These are phyloP conservation scores for Tenthredo amoena DNA, from an alignment of 2,888 invertebrate genomes.

Conservation along the genomic window DNA sequence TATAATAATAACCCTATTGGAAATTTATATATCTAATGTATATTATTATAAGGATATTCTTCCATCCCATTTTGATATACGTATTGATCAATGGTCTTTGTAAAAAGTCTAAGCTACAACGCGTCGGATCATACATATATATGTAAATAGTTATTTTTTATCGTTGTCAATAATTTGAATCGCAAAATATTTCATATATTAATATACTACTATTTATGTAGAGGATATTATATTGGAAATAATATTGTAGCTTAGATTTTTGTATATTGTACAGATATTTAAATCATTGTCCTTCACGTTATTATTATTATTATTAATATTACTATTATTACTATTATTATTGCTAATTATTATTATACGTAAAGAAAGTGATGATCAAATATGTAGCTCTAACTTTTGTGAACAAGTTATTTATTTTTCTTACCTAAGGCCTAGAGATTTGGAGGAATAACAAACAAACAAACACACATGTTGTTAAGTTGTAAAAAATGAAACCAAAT, in stretches of 20 bases:
- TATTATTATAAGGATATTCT: slow-evolving; percentile 56
- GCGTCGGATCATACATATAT: slow-evolving; percentile 61
- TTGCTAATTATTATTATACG: slow-evolving; percentile 40
- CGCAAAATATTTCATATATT: slow-evolving; percentile 67
- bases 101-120: slow-evolving; percentile 65
- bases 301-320: slow-evolving; percentile 51
- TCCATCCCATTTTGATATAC: slow-evolving; percentile 68
- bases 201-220: slow-evolving; percentile 66
- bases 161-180: slow-evolving; percentile 69
- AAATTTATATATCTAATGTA: slow-evolving; percentile 56
- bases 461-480: slow-evolving; percentile 52
- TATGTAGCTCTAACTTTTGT: not conserved
- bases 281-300: slow-evolving; percentile 60
- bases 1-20: slow-evolving; percentile 55
- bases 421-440: slow-evolving; percentile 30
- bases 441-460: slow-evolving; percentile 30
- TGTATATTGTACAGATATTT: slow-evolving; percentile 67
- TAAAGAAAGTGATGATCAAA: slow-evolving; percentile 41
- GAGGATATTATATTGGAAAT: slow-evolving; percentile 58
- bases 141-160: slow-evolving; percentile 61
- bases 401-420: slow-evolving; percentile 38
- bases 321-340: slow-evolving; percentile 45
- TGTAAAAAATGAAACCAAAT: slow-evolving; percentile 71
- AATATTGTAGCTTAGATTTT: slow-evolving; percentile 61
- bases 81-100: slow-evolving; percentile 61